Conservation (phyloP, 1,140 invertebrate genomes). For the Orussus abietinus region DNA sequence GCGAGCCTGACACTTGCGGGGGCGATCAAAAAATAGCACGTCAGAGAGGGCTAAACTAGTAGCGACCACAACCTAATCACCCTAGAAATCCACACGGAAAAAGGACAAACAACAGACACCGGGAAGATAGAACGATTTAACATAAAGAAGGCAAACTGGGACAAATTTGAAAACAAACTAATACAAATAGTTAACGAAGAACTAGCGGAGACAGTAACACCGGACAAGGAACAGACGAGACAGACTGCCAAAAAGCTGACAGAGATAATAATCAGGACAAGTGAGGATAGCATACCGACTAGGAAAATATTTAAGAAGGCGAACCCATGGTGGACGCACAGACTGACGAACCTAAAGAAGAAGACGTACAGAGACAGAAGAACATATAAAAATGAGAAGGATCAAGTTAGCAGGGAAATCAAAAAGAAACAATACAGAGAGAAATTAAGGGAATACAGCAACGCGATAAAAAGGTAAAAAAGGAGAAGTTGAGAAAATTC, state of each 20-base stretch:
- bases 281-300: not conserved
- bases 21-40: not conserved
- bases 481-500: conserved; percentile 15
- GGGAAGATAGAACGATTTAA: conserved; percentile 4
- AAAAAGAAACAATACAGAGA: not conserved
- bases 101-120: accelerated
- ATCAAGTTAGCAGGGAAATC: not conserved
- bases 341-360: conserved; percentile 11
- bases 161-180: conserved; percentile 4
- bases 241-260: not conserved
- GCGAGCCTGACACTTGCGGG: not conserved
- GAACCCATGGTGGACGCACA: conserved; percentile 19
- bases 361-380: conserved; percentile 4
- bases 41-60: not conserved
- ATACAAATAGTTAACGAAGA: not conserved
- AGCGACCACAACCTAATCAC: conserved; percentile 17
- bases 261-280: not conserved
- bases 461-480: not conserved
- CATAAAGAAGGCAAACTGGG: conserved; percentile 17
- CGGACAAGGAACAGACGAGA: not conserved
- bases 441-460: not conserved
- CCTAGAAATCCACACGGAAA: not conserved
- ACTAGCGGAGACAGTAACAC: no score
- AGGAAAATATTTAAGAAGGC: not conserved
- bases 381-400: conserved; percentile 2